Conservation (phyloP, 2,113 vertebrate genomes). For the Okapia johnstoni region DNA sequence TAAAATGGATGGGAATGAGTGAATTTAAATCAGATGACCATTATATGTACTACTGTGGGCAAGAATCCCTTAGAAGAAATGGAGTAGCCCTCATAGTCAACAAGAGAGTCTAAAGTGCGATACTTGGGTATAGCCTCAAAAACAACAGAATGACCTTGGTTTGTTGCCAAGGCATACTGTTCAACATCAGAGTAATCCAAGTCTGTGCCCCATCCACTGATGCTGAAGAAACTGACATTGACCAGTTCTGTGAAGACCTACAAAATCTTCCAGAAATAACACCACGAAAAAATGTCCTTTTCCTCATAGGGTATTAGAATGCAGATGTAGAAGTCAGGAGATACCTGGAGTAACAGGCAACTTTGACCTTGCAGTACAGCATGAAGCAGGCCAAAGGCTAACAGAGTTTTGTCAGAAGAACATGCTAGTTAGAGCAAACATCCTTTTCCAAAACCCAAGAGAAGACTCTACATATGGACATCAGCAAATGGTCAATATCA, state of each 20-base stretch:
- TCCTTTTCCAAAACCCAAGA: not conserved
- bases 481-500: not conserved
- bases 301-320: not conserved
- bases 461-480: not conserved
- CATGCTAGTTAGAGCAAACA: not conserved
- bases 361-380: not conserved
- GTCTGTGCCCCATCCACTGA: not conserved
- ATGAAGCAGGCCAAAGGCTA: not conserved
- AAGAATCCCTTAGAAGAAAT: not conserved
- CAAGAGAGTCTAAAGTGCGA: not conserved
- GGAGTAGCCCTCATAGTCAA: not conserved
- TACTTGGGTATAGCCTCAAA: not conserved
- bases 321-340: not conserved
- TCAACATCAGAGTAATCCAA: not conserved
- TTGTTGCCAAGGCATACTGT: not conserved
- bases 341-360: not conserved
- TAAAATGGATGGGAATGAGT: not conserved
- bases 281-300: not conserved
- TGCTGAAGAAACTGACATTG: not conserved
- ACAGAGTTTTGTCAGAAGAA: not conserved
- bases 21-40: not conserved
- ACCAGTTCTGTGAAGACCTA: not conserved
- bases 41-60: not conserved
- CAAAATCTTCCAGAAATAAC: not conserved
- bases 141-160: not conserved